Evolutionary conservation across 2,797 vertebrate genomes (phyloP).

Genomic region (Manis crassicaudata): DNA sequence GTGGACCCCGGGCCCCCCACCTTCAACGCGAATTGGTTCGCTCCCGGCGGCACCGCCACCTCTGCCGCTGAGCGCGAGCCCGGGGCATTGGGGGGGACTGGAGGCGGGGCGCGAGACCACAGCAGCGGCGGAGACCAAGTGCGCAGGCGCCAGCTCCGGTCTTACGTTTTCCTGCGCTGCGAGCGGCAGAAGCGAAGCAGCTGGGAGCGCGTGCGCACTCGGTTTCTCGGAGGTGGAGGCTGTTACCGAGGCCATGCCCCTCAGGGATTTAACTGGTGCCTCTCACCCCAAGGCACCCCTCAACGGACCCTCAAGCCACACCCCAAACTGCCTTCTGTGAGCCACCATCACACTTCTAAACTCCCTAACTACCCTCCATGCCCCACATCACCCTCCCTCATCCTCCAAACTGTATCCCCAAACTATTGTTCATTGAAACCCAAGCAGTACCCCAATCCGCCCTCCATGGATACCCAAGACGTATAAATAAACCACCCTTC

Average conservation of each 20-base stretch:
- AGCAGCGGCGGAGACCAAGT: constrained; percentile 58
- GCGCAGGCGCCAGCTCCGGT: constrained; percentile 69
- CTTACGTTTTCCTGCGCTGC: constrained; percentile 34
- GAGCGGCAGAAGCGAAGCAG: constrained; percentile 35
- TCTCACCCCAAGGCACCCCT: background rate
- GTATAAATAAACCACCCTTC: background rate
- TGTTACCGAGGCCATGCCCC: constrained; percentile 18
- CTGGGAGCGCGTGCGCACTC: constrained; percentile 69
- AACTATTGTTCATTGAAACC: constrained; percentile 25
- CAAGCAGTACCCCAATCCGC: background rate
- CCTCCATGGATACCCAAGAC: background rate
- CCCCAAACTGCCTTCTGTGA: background rate
- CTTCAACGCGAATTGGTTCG: background rate
- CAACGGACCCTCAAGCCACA: background rate
- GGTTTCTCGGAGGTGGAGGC: background rate
- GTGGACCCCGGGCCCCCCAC: background rate
- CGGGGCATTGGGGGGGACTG: background rate
- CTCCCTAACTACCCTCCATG: background rate
- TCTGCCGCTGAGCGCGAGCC: background rate
- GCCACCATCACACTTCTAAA: background rate
- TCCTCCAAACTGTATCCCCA: constrained; percentile 2
- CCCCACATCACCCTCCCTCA: constrained; percentile 9
- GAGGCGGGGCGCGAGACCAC: constrained; percentile 71
- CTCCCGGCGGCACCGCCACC: background rate
- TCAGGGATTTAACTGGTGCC: background rate